Evolutionary conservation across 2,113 vertebrate genomes (phyloP).

Genomic region (Phyllostomus hastatus): DNA sequence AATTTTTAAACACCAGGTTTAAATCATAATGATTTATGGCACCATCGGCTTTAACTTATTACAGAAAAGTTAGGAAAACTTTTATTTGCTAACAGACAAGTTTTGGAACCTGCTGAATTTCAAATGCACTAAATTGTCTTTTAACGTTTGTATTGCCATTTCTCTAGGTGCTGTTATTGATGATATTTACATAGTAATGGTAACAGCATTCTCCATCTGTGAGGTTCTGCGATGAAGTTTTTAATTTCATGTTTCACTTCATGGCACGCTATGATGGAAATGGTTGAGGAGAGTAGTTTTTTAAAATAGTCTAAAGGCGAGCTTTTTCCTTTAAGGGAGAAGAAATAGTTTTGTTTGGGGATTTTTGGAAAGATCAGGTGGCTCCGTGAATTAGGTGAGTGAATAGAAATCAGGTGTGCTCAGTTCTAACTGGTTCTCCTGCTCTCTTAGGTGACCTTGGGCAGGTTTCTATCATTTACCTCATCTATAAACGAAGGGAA

Average conservation of each 20-base stretch:
- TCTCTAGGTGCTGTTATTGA: conserved; percentile 35
- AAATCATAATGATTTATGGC: neutral
- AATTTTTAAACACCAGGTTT: neutral
- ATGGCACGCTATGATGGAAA: neutral
- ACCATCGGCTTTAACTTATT: conserved; percentile 21
- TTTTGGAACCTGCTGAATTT: neutral
- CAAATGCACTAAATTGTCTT: neutral
- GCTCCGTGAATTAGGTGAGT: conserved; percentile 58
- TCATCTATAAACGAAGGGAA: conserved; percentile 14
- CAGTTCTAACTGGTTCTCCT: conserved; percentile 61
- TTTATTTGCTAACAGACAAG: neutral
- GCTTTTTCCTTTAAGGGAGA: conserved; percentile 52
- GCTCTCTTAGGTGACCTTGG: conserved; percentile 70
- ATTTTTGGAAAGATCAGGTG: conserved; percentile 63
- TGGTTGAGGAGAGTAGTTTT: conserved; percentile 1
- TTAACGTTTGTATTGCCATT: neutral
- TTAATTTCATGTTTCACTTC: conserved; percentile 50
- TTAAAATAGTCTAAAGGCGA: neutral
- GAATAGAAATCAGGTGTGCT: conserved; percentile 63
- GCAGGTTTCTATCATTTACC: conserved; percentile 48
- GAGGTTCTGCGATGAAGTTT: conserved; percentile 40
- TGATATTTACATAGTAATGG: conserved; percentile 42
- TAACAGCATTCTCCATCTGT: conserved; percentile 18
- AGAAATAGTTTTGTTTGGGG: conserved; percentile 36
- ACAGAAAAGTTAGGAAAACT: conserved; percentile 47